Evolutionary conservation across 2,113 vertebrate species (phyloP), one percentile per base, ranked within the genome.

Genomic region (Atrichornis clamosus): DNA sequence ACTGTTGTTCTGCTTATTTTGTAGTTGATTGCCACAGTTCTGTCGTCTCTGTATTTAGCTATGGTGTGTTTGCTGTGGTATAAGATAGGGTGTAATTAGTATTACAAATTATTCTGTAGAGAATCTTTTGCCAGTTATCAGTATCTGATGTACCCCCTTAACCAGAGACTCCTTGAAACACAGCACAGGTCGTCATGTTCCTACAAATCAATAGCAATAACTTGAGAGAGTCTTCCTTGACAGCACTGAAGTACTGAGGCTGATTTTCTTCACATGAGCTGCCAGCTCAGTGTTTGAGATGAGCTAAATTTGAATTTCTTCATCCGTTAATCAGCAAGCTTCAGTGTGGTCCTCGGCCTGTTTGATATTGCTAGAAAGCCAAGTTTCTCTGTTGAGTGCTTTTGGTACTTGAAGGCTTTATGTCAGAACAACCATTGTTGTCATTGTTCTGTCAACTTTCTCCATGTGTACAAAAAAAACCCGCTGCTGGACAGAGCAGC

Each of bases 131-230:
- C 28, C 63, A 49, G n/a, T 50, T 27, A 28, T 9, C 23, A 19
- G 20, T 42, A 13, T 28, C 50, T 58, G 65, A 32, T n/a, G 12
- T 1, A 35, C 7, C 7, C 13, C 9, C 24, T 35, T 35, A 62
- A 74, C 15, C 35, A 58, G 32, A 47, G 39, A n/a, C 23, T 89
- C 35, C 27, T 37, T 64, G 52, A 62, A 76, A 28, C 7, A 11
- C 0, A 1, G 7, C 59, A 63, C 20, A 50, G 53, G 6, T 73
- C 0, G 0, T 89, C 59, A 11, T 37, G 27, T 63, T 89, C 47
- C 35, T 91, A 9, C 23, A 78, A 41, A 87, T 96, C 56, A 81
- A 28, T 27, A 32, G 42, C 65, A 81, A 7, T 81, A 84, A 77
- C 63, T 65, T 55, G 46, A 42, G 58, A 76, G 58, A 44, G 6